A percentile compares a stretch with the other conserved stretches of the same genome.
Conservation (phyloP, 2,888 invertebrate genomes). For the Tiliacea citrago region DNA sequence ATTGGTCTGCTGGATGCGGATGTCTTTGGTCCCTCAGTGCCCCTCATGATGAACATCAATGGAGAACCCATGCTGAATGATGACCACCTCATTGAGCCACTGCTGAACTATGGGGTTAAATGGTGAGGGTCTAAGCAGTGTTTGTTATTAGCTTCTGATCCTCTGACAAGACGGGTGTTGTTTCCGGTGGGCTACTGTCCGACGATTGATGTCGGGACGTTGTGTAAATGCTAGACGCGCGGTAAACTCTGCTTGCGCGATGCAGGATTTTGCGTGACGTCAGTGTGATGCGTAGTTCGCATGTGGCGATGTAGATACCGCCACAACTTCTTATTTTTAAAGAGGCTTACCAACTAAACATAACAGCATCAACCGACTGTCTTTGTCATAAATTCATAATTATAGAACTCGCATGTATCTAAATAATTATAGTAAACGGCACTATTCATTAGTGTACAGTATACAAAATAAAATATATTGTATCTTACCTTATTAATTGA, state of each 20-base stretch:
- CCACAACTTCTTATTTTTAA: not conserved
- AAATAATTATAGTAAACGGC: too few species aligned
- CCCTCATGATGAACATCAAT: slow-evolving; percentile 98
- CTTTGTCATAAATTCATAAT: too few species aligned
- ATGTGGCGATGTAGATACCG: not conserved
- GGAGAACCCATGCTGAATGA: slow-evolving; percentile 95
- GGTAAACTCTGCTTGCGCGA: not conserved
- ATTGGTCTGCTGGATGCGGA: slow-evolving; percentile 98
- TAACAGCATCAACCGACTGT: too few species aligned
- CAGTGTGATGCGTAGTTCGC: not conserved
- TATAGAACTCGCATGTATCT: too few species aligned
- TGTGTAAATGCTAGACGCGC: not conserved
- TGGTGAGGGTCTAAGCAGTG: slow-evolving; percentile 91
- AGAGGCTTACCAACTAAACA: too few species aligned
- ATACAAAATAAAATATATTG: too few species aligned
- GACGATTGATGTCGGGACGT: too few species aligned
- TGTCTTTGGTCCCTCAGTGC: slow-evolving; percentile 98
- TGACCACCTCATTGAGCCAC: slow-evolving; percentile 95
- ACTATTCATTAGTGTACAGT: too few species aligned
- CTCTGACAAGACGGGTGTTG: too few species aligned
- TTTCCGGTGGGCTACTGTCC: too few species aligned
- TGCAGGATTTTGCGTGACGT: not conserved
- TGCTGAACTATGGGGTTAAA: slow-evolving; percentile 97
- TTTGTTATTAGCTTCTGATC: not conserved
- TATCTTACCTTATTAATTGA: too few species aligned